Conservation (phyloP, 2,113 vertebrate genomes). For the Gavialis gangeticus region DNA sequence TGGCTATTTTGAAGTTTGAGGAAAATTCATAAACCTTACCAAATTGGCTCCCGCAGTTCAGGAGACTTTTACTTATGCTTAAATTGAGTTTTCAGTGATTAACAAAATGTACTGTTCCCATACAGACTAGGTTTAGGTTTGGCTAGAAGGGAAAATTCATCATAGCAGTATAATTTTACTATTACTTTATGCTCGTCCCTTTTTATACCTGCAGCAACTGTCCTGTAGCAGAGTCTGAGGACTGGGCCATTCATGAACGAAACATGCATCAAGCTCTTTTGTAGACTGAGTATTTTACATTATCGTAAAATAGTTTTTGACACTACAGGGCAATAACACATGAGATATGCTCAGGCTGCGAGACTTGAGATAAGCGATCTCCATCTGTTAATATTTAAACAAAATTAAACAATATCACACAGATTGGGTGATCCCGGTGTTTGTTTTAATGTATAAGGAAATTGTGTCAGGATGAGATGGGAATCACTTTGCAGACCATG, state of each 20-base stretch:
- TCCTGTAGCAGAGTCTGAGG: background rate
- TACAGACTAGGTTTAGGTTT: background rate
- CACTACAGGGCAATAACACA: slow-evolving; percentile 72
- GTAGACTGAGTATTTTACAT: background rate
- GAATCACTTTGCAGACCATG: background rate
- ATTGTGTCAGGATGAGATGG: background rate
- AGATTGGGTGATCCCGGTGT: background rate
- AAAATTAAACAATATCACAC: background rate
- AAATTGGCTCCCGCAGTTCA: background rate
- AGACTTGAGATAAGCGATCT: background rate
- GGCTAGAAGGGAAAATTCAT: background rate
- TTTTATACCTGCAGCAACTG: background rate
- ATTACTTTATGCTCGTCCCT: background rate
- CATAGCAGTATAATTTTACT: background rate
- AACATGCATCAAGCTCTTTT: background rate
- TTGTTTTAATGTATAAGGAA: slow-evolving; percentile 26
- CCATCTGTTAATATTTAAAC: background rate
- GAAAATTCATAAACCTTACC: background rate
- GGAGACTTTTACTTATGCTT: background rate
- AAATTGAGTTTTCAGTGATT: background rate
- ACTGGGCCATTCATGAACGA: background rate
- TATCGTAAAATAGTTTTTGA: background rate
- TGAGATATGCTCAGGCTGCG: slow-evolving; percentile 24
- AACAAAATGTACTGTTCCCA: background rate
- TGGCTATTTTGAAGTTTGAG: background rate